These are phyloP conservation scores for Neodiprion fabricii DNA, from an alignment of 1,140 invertebrate genomes.

Conservation along the genomic window DNA sequence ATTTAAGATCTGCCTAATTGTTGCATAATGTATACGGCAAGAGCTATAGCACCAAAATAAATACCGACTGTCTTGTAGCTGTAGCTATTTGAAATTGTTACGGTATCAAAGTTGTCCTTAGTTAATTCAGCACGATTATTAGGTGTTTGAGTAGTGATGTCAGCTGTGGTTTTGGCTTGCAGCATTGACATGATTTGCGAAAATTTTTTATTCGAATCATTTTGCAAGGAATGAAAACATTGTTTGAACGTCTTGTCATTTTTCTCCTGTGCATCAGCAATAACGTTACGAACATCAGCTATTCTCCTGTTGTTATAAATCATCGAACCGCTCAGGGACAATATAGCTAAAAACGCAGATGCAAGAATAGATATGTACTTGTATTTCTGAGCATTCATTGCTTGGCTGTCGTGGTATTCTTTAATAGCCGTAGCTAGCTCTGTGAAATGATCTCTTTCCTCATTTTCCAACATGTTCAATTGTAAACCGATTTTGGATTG, in stretches of 20 bases:
- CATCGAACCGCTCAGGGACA: slow-evolving; percentile 50
- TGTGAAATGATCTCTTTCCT: slow-evolving; percentile 53
- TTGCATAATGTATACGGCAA: slow-evolving; percentile 28
- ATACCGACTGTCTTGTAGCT: slow-evolving; percentile 26
- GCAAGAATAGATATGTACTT: slow-evolving; percentile 56
- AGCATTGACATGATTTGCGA: neutral
- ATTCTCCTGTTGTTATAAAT: slow-evolving; percentile 53
- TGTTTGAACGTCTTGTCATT: slow-evolving; percentile 40
- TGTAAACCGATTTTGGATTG: slow-evolving; percentile 40
- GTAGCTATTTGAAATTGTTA: neutral
- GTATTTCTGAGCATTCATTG: slow-evolving; percentile 52
- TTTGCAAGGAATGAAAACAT: slow-evolving; percentile 37
- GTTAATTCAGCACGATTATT: neutral
- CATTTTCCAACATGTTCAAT: slow-evolving; percentile 46
- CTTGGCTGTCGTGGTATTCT: slow-evolving; percentile 57
- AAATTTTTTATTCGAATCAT: slow-evolving; percentile 30
- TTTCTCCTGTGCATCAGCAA: slow-evolving; percentile 38
- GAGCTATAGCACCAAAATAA: slow-evolving; percentile 25
- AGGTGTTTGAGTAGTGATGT: neutral
- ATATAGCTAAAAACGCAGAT: slow-evolving; percentile 45
- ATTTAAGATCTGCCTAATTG: slow-evolving; percentile 25
- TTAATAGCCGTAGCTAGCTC: slow-evolving; percentile 55
- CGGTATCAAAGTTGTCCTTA: neutral
- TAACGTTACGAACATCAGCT: slow-evolving; percentile 39
- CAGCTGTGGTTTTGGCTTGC: neutral